Evolutionary conservation across 2,888 invertebrate genomes (phyloP).

Genomic region (Shargacucullia verbasci): DNA sequence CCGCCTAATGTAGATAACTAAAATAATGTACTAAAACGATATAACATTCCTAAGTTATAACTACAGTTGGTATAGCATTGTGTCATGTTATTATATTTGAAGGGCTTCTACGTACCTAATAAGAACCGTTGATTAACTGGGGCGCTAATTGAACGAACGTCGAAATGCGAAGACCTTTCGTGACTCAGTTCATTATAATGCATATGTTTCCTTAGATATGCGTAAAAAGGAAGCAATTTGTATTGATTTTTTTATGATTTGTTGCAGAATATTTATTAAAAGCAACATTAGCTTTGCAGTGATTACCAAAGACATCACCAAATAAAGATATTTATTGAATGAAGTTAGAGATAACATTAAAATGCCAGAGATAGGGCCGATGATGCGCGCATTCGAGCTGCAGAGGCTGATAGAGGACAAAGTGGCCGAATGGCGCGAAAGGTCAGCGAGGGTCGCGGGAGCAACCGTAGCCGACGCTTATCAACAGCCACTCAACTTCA

Average conservation of each 20-base stretch:
- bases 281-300: conserved; percentile 37
- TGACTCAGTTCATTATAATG: conserved; percentile 40
- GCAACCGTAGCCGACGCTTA: conserved; percentile 84
- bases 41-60: too few relatives aligned
- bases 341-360: conserved; percentile 56
- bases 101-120: conserved; percentile 38
- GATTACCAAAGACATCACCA: conserved; percentile 57
- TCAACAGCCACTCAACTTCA: conserved; percentile 87
- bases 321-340: conserved; percentile 50
- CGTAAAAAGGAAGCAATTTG: conserved; percentile 27
- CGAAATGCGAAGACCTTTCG: conserved; percentile 45
- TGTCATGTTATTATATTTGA: conserved; percentile 29
- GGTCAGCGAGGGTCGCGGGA: conserved; percentile 85
- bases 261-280: conserved; percentile 44
- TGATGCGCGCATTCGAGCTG: conserved; percentile 86
- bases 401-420: conserved; percentile 86
- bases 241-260: conserved; percentile 25
- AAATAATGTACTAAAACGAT: too few relatives aligned
- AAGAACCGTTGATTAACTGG: conserved; percentile 34
- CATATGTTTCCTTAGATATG: conserved; percentile 34
- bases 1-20: too few relatives aligned
- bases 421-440: conserved; percentile 87
- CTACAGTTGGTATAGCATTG: not conserved
- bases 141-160: conserved; percentile 51
- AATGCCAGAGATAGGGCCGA: conserved; percentile 86